Conservation (phyloP, 2,888 invertebrate genomes). For the Anthrax anthrax region DNA sequence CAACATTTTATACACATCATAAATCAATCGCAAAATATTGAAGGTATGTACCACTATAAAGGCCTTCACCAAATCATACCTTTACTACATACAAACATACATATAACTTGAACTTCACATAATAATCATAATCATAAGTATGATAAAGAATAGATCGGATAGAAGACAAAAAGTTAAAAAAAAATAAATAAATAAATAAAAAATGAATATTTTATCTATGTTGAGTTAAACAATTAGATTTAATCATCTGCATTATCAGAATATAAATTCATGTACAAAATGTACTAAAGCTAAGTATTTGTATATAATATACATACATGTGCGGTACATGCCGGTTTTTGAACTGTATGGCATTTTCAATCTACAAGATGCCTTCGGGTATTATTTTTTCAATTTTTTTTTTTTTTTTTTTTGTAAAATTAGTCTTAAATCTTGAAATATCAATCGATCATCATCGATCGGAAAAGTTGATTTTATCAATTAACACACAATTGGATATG, state of each 20-base stretch:
- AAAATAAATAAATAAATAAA: too few relatives aligned
- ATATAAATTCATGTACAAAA: neutral
- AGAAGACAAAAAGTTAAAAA: too few relatives aligned
- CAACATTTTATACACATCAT: neutral
- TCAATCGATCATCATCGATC: neutral
- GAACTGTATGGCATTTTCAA: too few relatives aligned
- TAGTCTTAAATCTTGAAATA: neutral
- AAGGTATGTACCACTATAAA: too few relatives aligned
- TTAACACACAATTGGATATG: neutral
- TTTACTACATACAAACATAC: too few relatives aligned
- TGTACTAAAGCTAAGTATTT: neutral
- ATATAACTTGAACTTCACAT: neutral
- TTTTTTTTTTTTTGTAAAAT: neutral
- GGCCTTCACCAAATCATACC: too few relatives aligned
- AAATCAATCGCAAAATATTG: neutral
- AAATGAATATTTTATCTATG: neutral
- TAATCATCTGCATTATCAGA: neutral
- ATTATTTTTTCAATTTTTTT: too few relatives aligned
- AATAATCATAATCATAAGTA: too few relatives aligned
- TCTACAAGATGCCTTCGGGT: too few relatives aligned
- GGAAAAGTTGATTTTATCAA: neutral
- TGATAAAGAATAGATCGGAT: too few relatives aligned
- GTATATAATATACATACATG: too few relatives aligned
- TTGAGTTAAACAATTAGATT: neutral
- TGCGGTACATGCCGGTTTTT: too few relatives aligned